These are phyloP conservation scores for Dolichoris vasculosae DNA, from an alignment of 1,140 invertebrate genomes.

Conservation along the genomic window DNA sequence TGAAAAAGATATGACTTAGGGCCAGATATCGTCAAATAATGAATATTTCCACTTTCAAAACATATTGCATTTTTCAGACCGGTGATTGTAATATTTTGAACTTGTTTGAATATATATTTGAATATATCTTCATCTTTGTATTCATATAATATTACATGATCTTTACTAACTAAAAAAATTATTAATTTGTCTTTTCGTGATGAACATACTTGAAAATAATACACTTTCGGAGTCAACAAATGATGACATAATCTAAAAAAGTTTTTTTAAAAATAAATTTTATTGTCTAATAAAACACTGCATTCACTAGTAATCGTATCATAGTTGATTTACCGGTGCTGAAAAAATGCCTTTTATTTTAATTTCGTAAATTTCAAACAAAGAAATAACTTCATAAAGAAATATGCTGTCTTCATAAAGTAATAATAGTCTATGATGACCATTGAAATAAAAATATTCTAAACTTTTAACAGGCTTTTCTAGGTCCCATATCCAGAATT, in stretches of 20 bases:
- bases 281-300: too few relatives aligned
- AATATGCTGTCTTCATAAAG: slow-evolving; percentile 48
- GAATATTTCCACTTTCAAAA: slow-evolving; percentile 63
- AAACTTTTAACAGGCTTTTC: slow-evolving; percentile 53
- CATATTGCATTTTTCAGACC: slow-evolving; percentile 59
- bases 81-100: slow-evolving; percentile 55
- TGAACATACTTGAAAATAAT: slow-evolving; percentile 56
- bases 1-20: slow-evolving; percentile 55
- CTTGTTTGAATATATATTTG: slow-evolving; percentile 43
- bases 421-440: slow-evolving; percentile 55
- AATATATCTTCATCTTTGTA: slow-evolving; percentile 51
- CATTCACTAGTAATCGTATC: too few relatives aligned
- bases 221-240: slow-evolving; percentile 48
- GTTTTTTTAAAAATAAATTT: background rate
- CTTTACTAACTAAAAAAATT: slow-evolving; percentile 53
- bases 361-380: slow-evolving; percentile 59
- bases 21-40: slow-evolving; percentile 62
- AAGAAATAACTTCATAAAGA: slow-evolving; percentile 25
- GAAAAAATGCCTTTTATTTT: slow-evolving; percentile 23
- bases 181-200: slow-evolving; percentile 29
- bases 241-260: slow-evolving; percentile 55
- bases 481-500: slow-evolving; percentile 49
- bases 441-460: slow-evolving; percentile 50
- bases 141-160: slow-evolving; percentile 59
- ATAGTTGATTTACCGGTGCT: background rate